phyloP scores from a whole-genome alignment of 2,888 invertebrate species.

The Folsomia candida region DNA sequence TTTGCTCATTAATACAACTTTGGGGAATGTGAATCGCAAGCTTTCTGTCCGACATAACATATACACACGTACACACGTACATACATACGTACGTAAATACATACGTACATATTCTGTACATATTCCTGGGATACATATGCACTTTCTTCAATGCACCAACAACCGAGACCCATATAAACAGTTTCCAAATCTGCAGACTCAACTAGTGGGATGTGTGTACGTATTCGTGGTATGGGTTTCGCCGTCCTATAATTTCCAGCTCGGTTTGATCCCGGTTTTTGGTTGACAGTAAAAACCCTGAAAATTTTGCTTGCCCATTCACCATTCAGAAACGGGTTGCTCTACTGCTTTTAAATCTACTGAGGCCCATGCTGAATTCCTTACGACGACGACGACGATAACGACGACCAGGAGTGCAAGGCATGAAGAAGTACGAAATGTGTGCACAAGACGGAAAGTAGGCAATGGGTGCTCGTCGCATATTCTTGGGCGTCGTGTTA shows the following conservation, averaged over 20 bases:
- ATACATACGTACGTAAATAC: neutral
- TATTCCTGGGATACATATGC: neutral
- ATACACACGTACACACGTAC: too few relatives aligned
- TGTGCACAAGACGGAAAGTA: neutral
- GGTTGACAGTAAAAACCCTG: constrained; percentile 16
- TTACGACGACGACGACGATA: neutral
- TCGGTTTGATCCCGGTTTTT: neutral
- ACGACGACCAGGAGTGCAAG: neutral
- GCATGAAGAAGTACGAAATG: neutral
- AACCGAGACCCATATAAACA: neutral
- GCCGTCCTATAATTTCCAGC: neutral
- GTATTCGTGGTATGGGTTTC: neutral
- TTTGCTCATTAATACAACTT: constrained; percentile 15
- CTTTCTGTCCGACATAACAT: too few relatives aligned
- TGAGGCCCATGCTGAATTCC: constrained; percentile 7
- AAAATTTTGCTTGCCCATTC: constrained; percentile 9
- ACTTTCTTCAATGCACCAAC: neutral
- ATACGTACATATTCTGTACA: too few relatives aligned
- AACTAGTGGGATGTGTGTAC: neutral
- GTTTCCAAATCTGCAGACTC: neutral
- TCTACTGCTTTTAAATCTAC: neutral
- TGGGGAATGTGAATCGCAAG: neutral
- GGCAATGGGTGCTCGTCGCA: too few relatives aligned
- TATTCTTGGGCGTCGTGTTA: too few relatives aligned
- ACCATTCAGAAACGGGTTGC: neutral